Evolutionary conservation across 2,113 vertebrate genomes (phyloP).

Genomic region (Papio anubis): DNA sequence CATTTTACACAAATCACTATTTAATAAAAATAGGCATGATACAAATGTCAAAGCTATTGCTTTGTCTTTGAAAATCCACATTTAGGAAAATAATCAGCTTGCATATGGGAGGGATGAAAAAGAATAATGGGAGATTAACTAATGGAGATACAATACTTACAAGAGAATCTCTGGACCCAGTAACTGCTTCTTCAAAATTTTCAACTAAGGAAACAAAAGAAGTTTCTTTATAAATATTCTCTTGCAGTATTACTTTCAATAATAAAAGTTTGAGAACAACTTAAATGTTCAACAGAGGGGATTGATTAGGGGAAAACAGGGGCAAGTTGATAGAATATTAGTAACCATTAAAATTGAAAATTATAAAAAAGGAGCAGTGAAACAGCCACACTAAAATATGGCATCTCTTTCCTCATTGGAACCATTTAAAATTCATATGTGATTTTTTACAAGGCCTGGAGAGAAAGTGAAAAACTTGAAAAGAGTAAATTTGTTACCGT

Average conservation of each 20-base stretch:
- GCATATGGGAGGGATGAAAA: background rate
- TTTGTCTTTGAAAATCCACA: background rate
- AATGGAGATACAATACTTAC: background rate
- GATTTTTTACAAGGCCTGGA: background rate
- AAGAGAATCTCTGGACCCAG: background rate
- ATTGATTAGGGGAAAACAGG: background rate
- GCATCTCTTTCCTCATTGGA: background rate
- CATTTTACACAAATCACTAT: background rate
- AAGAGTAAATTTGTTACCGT: background rate
- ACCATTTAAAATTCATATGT: background rate
- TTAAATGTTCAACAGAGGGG: background rate
- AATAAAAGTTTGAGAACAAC: background rate
- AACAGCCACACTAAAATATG: background rate
- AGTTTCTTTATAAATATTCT: background rate
- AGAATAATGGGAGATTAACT: background rate
- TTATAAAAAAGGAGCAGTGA: background rate
- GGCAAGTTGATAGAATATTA: background rate
- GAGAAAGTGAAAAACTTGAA: background rate
- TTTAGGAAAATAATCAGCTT: background rate
- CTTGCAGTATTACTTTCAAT: background rate
- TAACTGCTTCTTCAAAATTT: background rate
- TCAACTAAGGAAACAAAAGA: background rate
- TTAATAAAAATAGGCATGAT: background rate
- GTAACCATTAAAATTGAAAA: background rate
- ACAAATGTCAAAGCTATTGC: background rate